phyloP scores from a whole-genome alignment of 2,797 vertebrate species.

The Huso huso region DNA sequence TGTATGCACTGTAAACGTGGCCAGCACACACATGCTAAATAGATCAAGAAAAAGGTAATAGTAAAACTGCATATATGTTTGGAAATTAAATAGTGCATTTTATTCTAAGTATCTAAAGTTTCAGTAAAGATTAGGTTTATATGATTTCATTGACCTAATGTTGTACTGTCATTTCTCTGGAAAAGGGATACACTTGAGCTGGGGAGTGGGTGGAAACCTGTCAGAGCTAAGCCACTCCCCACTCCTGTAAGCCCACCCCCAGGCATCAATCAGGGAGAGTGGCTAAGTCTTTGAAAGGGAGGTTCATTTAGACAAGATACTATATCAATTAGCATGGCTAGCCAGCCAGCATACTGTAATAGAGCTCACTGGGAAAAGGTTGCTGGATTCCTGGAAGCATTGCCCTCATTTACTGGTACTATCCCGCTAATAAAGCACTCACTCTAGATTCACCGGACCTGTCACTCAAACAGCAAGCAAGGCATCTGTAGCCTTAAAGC shows the following conservation, averaged over 20 bases:
- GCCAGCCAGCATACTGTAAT: constrained; percentile 78
- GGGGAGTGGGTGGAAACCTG: too few species aligned
- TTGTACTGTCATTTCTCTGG: too few species aligned
- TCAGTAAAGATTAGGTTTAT: too few species aligned
- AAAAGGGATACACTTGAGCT: too few species aligned
- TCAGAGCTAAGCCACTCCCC: constrained; percentile 4
- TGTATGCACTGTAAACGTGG: too few species aligned
- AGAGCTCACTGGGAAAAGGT: constrained; percentile 76
- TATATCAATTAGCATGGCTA: constrained; percentile 77
- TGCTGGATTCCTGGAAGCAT: constrained; percentile 76
- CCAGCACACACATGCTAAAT: too few species aligned
- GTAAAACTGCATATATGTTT: too few species aligned
- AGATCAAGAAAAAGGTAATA: too few species aligned
- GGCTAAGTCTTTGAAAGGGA: constrained; percentile 44
- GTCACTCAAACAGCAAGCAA: constrained; percentile 53
- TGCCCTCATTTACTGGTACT: constrained; percentile 79
- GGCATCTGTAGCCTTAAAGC: constrained; percentile 39
- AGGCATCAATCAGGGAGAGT: constrained; percentile 46
- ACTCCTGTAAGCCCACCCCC: constrained; percentile 18
- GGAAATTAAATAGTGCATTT: too few species aligned
- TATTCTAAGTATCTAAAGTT: too few species aligned
- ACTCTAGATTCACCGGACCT: constrained; percentile 59
- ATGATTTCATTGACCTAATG: too few species aligned
- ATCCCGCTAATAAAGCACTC: constrained; percentile 70
- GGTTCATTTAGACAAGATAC: constrained; percentile 55